Conservation (phyloP, 2,797 vertebrate species). For the Liasis olivaceus region DNA sequence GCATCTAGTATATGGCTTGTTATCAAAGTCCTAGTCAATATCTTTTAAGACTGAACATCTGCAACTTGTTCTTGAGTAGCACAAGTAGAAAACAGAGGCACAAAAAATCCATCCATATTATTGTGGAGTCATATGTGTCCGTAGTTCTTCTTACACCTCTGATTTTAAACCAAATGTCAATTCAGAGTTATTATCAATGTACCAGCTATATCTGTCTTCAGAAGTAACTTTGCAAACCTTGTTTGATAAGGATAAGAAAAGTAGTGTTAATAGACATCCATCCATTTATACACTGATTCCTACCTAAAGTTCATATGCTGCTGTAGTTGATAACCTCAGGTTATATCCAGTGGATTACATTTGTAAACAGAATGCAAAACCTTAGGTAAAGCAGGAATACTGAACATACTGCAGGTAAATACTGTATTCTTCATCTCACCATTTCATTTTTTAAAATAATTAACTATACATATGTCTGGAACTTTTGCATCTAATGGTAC, state of each 20-base stretch:
- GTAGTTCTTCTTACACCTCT: neutral
- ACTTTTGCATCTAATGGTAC: constrained; percentile 57
- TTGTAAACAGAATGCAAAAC: constrained; percentile 53
- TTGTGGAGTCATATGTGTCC: neutral
- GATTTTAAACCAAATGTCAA: neutral
- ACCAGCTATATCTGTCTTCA: neutral
- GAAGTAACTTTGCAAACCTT: neutral
- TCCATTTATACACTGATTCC: constrained; percentile 28
- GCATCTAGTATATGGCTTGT: neutral
- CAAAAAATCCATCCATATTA: neutral
- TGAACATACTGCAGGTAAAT: constrained; percentile 45
- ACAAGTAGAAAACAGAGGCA: neutral
- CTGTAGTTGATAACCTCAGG: constrained; percentile 26
- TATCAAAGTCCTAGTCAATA: neutral
- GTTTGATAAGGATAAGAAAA: neutral
- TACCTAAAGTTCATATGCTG: constrained; percentile 1
- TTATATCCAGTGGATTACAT: constrained; percentile 26
- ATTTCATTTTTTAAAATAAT: constrained; percentile 59
- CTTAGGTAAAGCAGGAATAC: constrained; percentile 43
- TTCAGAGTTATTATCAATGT: neutral
- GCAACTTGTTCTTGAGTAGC: neutral
- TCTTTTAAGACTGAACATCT: neutral
- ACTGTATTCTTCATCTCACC: constrained; percentile 52
- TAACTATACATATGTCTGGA: constrained; percentile 70
- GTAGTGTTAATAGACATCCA: neutral